Percentiles rank a stretch among this genome's conserved stretches.
These are phyloP conservation scores for Brachionichthys hirsutus DNA, from an alignment of 2,113 vertebrate genomes.

Conservation along the genomic window DNA sequence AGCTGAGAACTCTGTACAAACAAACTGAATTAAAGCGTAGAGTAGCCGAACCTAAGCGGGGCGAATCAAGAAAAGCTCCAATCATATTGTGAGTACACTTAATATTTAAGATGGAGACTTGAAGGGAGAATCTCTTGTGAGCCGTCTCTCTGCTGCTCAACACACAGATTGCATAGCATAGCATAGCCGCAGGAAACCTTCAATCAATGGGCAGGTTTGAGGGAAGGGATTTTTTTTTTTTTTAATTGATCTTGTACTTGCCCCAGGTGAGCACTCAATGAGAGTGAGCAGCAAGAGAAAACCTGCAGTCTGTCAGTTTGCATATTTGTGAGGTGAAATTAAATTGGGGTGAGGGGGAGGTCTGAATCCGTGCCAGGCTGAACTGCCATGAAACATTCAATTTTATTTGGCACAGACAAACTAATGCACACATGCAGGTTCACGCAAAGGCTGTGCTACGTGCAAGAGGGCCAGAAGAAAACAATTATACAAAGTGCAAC, in stretches of 20 bases:
- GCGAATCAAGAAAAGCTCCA: conserved; percentile 6
- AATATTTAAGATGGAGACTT: background rate
- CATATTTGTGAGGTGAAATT: conserved; percentile 48
- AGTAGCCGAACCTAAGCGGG: no score
- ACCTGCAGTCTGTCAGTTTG: conserved; percentile 51
- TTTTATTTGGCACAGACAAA: background rate
- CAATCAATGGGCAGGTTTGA: conserved; percentile 10
- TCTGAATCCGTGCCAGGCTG: conserved; percentile 22
- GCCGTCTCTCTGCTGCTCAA: conserved; percentile 12
- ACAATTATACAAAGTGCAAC: conserved; percentile 13
- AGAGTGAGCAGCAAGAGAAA: conserved; percentile 56
- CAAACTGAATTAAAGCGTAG: no score
- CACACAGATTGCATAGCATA: background rate
- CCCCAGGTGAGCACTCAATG: conserved; percentile 33
- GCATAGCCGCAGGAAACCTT: conserved; percentile 32
- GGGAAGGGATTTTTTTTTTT: conserved; percentile 11
- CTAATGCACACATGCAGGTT: background rate
- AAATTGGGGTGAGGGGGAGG: conserved; percentile 1
- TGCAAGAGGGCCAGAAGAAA: conserved; percentile 4
- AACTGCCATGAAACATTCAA: background rate
- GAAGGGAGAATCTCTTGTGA: conserved; percentile 17
- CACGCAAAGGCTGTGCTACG: background rate
- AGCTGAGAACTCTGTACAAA: no score
- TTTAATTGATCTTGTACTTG: conserved; percentile 14
- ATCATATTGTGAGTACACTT: background rate